Evolutionary conservation across 2,888 invertebrate genomes (phyloP).

Genomic region (Cephus sareptanus): DNA sequence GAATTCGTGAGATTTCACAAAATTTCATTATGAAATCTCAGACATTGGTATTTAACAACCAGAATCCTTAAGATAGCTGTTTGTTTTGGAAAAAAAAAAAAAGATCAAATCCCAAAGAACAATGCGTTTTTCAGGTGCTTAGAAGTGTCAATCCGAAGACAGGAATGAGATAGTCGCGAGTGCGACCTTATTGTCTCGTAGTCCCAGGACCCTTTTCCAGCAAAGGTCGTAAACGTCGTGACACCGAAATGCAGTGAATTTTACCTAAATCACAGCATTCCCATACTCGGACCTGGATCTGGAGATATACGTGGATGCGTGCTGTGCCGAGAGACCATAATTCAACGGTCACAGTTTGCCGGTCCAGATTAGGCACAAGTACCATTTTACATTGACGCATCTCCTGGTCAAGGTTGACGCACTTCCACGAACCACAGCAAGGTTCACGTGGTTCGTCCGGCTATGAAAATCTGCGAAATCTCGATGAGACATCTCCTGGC

Average conservation of each 20-base stretch:
- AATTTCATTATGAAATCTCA: background rate
- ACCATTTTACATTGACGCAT: background rate
- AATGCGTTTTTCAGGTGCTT: too few species aligned
- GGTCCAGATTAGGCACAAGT: constrained; percentile 30
- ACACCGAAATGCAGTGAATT: constrained; percentile 11
- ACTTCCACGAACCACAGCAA: background rate
- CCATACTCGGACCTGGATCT: constrained; percentile 30
- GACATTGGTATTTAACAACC: background rate
- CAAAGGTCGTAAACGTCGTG: constrained; percentile 32
- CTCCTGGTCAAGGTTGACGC: background rate
- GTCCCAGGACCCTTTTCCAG: constrained; percentile 15
- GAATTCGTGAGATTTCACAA: background rate
- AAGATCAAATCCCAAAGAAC: background rate
- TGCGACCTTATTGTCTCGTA: background rate
- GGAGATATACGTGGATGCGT: constrained; percentile 28
- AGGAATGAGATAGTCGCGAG: background rate
- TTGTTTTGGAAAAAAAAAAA: background rate
- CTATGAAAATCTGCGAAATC: constrained; percentile 4
- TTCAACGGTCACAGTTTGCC: constrained; percentile 20
- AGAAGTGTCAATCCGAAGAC: background rate
- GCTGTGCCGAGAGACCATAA: constrained; percentile 28
- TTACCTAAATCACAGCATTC: constrained; percentile 21
- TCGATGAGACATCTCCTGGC: background rate
- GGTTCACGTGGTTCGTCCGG: constrained; percentile 1
- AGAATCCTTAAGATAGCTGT: background rate